Evolutionary conservation across 2,113 vertebrate species (phyloP).

Genomic region (Calonectris borealis): DNA sequence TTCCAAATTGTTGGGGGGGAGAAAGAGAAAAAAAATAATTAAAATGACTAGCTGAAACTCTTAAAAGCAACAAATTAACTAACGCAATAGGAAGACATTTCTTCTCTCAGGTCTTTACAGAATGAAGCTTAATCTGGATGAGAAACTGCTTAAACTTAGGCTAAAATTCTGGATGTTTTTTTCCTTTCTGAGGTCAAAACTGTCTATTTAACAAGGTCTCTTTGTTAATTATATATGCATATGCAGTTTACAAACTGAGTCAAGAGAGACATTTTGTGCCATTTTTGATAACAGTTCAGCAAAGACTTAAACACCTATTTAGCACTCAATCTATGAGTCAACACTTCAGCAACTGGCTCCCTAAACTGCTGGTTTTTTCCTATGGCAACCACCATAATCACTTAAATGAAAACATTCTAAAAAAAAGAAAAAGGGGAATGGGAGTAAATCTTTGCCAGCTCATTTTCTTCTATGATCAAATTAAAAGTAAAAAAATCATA

Average conservation of each 20-base stretch:
- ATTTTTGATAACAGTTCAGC: slow-evolving; percentile 32
- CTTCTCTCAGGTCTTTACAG: background rate
- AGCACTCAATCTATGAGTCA: slow-evolving; percentile 33
- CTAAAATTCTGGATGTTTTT: background rate
- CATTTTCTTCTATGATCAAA: background rate
- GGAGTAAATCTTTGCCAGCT: background rate
- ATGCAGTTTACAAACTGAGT: slow-evolving; percentile 32
- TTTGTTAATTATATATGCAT: background rate
- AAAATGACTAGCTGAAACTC: background rate
- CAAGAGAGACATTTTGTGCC: slow-evolving; percentile 32
- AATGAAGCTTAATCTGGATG: background rate
- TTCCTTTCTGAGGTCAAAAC: background rate
- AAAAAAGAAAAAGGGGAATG: background rate
- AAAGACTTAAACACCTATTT: slow-evolving; percentile 39
- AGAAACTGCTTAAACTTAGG: background rate
- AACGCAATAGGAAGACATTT: background rate
- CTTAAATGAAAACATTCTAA: background rate
- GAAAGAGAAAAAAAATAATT: background rate
- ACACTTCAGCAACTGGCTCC: background rate
- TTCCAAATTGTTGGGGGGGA: background rate
- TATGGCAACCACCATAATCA: slow-evolving; percentile 26
- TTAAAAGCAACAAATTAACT: background rate
- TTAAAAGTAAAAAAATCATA: background rate
- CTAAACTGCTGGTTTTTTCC: background rate
- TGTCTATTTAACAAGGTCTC: background rate